These are phyloP conservation scores for Cepaea hortensis DNA, from an alignment of 2,888 invertebrate genomes.

Conservation along the genomic window DNA sequence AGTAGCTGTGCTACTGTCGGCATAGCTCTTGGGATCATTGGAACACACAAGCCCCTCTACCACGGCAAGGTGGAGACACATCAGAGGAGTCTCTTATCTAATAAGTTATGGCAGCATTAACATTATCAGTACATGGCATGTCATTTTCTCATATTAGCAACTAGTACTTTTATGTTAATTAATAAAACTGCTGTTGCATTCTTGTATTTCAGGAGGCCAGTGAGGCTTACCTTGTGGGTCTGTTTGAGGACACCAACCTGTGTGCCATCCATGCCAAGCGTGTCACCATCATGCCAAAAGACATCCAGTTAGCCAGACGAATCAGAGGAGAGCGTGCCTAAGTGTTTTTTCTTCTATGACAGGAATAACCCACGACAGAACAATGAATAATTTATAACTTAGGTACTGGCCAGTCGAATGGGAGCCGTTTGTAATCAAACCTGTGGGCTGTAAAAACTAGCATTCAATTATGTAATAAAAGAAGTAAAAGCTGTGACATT, in stretches of 20 bases:
- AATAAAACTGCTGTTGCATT: background rate
- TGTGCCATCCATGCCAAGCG: conserved; percentile 98
- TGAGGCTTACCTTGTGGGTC: conserved; percentile 79
- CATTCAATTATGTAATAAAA: too few species aligned
- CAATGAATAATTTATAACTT: conserved; percentile 29
- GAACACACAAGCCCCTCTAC: too few species aligned
- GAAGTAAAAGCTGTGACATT: too few species aligned
- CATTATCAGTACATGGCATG: too few species aligned
- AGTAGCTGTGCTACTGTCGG: too few species aligned
- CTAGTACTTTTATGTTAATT: too few species aligned
- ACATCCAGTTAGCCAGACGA: conserved; percentile 95
- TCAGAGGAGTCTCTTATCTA: too few species aligned
- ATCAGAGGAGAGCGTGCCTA: conserved; percentile 91
- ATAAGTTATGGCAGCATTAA: too few species aligned
- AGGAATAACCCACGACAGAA: background rate
- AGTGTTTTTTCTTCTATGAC: background rate
- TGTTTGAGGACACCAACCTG: conserved; percentile 98
- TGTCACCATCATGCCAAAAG: conserved; percentile 98
- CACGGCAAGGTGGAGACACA: too few species aligned
- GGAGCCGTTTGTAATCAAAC: background rate
- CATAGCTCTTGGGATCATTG: too few species aligned
- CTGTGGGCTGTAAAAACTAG: too few species aligned
- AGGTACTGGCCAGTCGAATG: background rate
- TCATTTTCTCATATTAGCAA: too few species aligned
- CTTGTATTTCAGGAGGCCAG: conserved; percentile 69